Evolutionary conservation across 2,113 vertebrate species (phyloP), one percentile per base, ranked within the genome.

Genomic region (Notiomystis cincta): DNA sequence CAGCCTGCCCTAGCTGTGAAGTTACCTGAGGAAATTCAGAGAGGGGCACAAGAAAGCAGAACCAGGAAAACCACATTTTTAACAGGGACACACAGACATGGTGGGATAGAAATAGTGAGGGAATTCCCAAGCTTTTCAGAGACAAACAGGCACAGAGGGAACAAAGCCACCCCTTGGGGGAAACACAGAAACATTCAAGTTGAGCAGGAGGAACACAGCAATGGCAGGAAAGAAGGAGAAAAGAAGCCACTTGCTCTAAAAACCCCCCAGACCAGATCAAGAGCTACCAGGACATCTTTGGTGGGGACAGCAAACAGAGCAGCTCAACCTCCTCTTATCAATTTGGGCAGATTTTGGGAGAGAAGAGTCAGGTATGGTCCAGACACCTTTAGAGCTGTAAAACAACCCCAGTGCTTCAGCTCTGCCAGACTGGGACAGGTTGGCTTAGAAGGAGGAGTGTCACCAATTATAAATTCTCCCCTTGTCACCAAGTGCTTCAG

Each of bases 61-160:
- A 66, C 28, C 31, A 89, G 58, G 18, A 86, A 93, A 87, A 35
- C 2, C 60, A n/a, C 40, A 78, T 51, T 90, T 81, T 47, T 48
- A 60, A 1, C 21, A 78, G 56, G 38, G 88, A 82, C 83, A 71
- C 71, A 92, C 69, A 95, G 57, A 56, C 76, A 76, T 19, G 66
- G 67, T 71, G 70, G 47, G 44, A 67, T 0, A 92, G 56, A 84
- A 93, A 92, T 23, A 90, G 37, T 9, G 90, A 95, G 44, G 83
- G 83, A 95, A 95, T 93, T 82, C 87, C 89, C 53, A 91, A 82
- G 82, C 75, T 91, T 93, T 96, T 85, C 87, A 90, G 67, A 90
- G 69, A 83, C 71, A 96, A 9, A 82, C 57, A 94, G 54, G 56
- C 87, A 94, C 80, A 93, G 73, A 87, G 80, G 83, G 79, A 95